Percentiles rank a stretch among this genome's conserved stretches.
Evolutionary conservation across 2,113 vertebrate genomes (phyloP).

Genomic region (Microcebus tavaratra): DNA sequence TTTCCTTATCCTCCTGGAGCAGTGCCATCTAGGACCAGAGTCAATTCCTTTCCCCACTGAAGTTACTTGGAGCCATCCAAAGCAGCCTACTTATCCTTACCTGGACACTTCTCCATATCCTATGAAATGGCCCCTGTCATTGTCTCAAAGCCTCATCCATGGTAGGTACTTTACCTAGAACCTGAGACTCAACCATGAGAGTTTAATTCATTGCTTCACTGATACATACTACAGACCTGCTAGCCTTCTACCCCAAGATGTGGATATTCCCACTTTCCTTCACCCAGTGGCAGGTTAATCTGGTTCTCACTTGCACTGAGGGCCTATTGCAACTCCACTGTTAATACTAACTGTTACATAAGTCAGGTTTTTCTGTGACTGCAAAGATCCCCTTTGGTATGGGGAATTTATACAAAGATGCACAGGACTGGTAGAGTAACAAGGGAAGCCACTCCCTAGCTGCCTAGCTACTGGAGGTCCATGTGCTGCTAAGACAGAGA

Average conservation of each 20-base stretch:
- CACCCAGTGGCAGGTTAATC: neutral
- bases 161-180: neutral
- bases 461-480: neutral
- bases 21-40: neutral
- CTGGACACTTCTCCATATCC: neutral
- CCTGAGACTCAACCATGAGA: neutral
- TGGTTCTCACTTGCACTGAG: neutral
- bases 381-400: neutral
- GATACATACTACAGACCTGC: neutral
- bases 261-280: neutral
- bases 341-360: neutral
- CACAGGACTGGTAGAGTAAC: neutral
- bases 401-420: neutral
- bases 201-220: neutral
- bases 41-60: neutral
- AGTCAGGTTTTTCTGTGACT: neutral
- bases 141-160: neutral
- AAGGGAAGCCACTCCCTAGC: neutral
- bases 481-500: neutral
- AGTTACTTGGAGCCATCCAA: neutral
- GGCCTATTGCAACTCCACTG: neutral
- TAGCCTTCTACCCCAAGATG: neutral
- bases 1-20: neutral
- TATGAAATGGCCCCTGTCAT: neutral
- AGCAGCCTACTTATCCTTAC: neutral